These are phyloP conservation scores for Pachydiplax longipennis DNA, from an alignment of 2,888 invertebrate genomes.

Conservation along the genomic window DNA sequence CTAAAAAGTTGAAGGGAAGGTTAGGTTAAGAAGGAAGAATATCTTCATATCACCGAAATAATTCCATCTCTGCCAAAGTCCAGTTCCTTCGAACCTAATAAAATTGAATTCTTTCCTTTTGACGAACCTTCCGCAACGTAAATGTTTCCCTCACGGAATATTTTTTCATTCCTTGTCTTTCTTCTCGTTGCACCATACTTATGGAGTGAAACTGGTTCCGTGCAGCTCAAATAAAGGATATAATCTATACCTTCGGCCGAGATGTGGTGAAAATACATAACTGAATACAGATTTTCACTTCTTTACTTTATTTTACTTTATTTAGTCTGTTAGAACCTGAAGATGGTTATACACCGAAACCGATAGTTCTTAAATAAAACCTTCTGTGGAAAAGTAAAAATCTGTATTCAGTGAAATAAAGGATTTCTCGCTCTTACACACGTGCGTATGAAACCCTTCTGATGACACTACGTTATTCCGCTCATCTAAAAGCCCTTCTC, in stretches of 20 bases:
- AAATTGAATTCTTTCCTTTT: background rate
- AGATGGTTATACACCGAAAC: too few relatives aligned
- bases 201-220: background rate
- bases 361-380: too few relatives aligned
- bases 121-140: background rate
- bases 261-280: too few relatives aligned
- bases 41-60: background rate
- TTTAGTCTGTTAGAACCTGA: too few relatives aligned
- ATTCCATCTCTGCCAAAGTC: background rate
- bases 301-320: too few relatives aligned
- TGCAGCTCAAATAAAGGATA: background rate
- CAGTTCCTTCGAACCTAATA: background rate
- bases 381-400: too few relatives aligned
- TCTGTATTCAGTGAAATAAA: too few relatives aligned
- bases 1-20: too few relatives aligned
- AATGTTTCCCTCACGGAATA: background rate
- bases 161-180: background rate
- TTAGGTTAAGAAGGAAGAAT: background rate
- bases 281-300: too few relatives aligned
- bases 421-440: background rate
- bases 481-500: background rate
- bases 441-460: background rate
- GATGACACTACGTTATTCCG: background rate
- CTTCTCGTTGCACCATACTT: background rate
- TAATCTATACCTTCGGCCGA: too few relatives aligned